Conservation (phyloP, 2,797 vertebrate species). For the Takifugu ocellatus region DNA sequence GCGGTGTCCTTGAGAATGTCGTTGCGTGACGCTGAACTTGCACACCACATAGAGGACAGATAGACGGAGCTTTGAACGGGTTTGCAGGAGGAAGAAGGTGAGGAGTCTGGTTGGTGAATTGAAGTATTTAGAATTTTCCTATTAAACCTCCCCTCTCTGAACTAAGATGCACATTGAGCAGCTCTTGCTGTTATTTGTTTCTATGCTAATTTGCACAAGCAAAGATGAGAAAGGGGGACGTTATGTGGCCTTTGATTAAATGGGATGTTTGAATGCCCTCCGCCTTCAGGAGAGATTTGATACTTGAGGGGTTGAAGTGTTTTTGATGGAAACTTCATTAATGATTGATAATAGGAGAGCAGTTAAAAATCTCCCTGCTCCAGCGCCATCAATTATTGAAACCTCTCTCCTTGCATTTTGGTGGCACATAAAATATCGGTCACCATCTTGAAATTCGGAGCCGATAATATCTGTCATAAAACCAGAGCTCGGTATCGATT, state of each 20-base stretch:
- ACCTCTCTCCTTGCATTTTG: constrained; percentile 86
- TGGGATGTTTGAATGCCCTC: constrained; percentile 81
- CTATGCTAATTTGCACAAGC: constrained; percentile 63
- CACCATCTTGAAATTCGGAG: constrained; percentile 79
- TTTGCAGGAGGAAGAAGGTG: constrained; percentile 16
- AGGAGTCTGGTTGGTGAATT: constrained; percentile 28
- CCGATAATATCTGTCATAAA: constrained; percentile 80
- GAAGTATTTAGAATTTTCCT: constrained; percentile 58
- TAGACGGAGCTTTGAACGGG: constrained; percentile 36
- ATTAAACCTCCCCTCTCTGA: constrained; percentile 61
- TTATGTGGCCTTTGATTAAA: constrained; percentile 77
- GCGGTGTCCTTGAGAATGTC: constrained; percentile 4
- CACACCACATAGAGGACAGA: constrained; percentile 33
- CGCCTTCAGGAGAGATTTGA: constrained; percentile 84
- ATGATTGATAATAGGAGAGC: constrained; percentile 98
- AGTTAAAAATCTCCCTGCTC: constrained; percentile 93
- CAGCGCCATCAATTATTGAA: constrained; percentile 97
- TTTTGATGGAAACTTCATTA: constrained; percentile 97
- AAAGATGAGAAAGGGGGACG: constrained; percentile 17
- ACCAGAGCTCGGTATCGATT: constrained; percentile 67
- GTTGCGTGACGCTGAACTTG: constrained; percentile 65
- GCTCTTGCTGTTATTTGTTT: constrained; percentile 59
- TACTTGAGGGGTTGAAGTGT: constrained; percentile 88
- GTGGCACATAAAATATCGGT: constrained; percentile 82
- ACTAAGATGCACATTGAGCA: constrained; percentile 47